Conservation (phyloP, 2,113 vertebrate species). For the Romanogobio albipinnatus region DNA sequence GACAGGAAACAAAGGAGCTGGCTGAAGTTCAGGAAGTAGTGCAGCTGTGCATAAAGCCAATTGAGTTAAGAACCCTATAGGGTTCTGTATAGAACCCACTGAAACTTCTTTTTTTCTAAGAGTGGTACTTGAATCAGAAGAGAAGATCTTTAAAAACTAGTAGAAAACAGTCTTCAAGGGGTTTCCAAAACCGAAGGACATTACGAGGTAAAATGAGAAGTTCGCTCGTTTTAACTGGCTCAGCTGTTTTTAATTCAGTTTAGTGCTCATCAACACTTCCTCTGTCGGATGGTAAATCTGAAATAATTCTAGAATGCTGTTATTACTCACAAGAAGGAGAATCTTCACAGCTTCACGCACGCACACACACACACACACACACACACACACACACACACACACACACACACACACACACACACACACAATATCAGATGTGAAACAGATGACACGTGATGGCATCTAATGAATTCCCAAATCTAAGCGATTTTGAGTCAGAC, state of each 20-base stretch:
- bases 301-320: background rate
- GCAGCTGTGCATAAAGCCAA: too few relatives aligned
- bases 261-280: background rate
- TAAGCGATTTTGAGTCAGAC: background rate
- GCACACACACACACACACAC: background rate
- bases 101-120: too few relatives aligned
- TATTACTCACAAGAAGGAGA: background rate
- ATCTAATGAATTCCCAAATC: background rate
- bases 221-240: background rate
- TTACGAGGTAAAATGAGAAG: background rate
- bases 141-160: background rate
- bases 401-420: background rate
- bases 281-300: background rate
- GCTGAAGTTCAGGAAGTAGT: too few relatives aligned
- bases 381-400: background rate
- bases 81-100: too few relatives aligned
- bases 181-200: background rate
- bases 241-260: background rate
- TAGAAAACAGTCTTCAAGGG: background rate
- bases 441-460: conserved; percentile 6
- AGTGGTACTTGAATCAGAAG: background rate
- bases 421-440: background rate
- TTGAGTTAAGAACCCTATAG: too few relatives aligned
- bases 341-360: background rate
- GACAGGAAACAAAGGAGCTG: too few relatives aligned